Percentiles rank a stretch among this genome's conserved stretches.
These are phyloP conservation scores for Rhinopithecus roxellana DNA, from an alignment of 2,113 vertebrate genomes.

Conservation along the genomic window DNA sequence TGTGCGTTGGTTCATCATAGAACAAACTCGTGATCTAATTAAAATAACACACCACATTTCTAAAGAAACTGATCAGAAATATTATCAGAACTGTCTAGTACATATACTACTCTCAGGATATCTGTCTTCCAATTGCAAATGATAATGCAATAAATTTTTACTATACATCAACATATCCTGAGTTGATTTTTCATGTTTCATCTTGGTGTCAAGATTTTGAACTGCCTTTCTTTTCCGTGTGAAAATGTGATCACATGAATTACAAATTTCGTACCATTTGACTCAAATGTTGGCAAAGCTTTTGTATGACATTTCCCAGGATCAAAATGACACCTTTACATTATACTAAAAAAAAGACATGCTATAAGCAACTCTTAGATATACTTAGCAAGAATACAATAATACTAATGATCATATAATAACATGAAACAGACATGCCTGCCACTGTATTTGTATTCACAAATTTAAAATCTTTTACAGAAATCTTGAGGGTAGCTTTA, in stretches of 20 bases:
- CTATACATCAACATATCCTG: not conserved
- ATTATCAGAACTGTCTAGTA: not conserved
- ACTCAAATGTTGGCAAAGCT: not conserved
- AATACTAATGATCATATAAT: not conserved
- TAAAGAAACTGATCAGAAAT: slow-evolving; percentile 55
- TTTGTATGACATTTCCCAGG: not conserved
- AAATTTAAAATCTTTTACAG: not conserved
- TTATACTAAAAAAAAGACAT: not conserved
- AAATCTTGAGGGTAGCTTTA: not conserved
- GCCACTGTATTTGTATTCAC: not conserved
- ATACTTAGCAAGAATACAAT: not conserved
- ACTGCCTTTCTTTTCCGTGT: slow-evolving; percentile 16
- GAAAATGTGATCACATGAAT: slow-evolving; percentile 46
- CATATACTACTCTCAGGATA: not conserved
- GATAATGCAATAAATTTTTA: not conserved
- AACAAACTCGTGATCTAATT: slow-evolving; percentile 41
- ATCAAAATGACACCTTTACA: slow-evolving; percentile 35
- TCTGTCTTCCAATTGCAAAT: slow-evolving; percentile 49
- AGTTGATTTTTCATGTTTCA: slow-evolving; percentile 6
- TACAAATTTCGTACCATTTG: slow-evolving; percentile 56
- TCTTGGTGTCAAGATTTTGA: slow-evolving; percentile 34
- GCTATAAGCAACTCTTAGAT: not conserved
- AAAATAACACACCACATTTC: not conserved
- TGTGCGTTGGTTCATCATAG: not conserved
- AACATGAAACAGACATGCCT: not conserved